These are phyloP conservation scores for Haemorhous mexicanus DNA, from an alignment of 2,113 vertebrate genomes.

Conservation along the genomic window DNA sequence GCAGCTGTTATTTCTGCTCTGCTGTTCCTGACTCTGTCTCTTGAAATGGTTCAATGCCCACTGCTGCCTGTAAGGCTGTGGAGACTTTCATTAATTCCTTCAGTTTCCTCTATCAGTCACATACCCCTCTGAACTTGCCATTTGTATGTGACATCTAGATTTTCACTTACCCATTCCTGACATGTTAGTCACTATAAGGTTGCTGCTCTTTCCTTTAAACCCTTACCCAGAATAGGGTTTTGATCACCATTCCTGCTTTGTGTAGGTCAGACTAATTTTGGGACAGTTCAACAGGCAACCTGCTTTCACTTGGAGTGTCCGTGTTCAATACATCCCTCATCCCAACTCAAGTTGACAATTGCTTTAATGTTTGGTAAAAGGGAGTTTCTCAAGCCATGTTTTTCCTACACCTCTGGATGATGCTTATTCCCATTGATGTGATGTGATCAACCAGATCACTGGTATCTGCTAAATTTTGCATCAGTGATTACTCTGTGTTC, in stretches of 20 bases:
- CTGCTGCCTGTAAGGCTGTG: not conserved
- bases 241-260: not conserved
- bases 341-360: not conserved
- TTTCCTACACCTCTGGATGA: not conserved
- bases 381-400: not conserved
- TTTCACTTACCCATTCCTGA: not conserved
- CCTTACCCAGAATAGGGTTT: not conserved
- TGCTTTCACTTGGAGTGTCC: not conserved
- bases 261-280: not conserved
- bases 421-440: not conserved
- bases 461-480: not conserved
- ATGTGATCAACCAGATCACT: not conserved
- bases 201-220: not conserved
- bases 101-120: not conserved
- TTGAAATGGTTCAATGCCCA: not conserved
- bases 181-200: not conserved
- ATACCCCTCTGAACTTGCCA: not conserved
- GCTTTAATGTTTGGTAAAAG: not conserved
- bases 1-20: not conserved
- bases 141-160: not conserved
- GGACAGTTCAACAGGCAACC: not conserved
- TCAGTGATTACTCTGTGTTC: not conserved
- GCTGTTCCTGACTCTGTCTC: not conserved
- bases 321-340: not conserved
- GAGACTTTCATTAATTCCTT: not conserved